Conservation (phyloP, 2,113 vertebrate genomes). For the Oreamnos americanus region DNA sequence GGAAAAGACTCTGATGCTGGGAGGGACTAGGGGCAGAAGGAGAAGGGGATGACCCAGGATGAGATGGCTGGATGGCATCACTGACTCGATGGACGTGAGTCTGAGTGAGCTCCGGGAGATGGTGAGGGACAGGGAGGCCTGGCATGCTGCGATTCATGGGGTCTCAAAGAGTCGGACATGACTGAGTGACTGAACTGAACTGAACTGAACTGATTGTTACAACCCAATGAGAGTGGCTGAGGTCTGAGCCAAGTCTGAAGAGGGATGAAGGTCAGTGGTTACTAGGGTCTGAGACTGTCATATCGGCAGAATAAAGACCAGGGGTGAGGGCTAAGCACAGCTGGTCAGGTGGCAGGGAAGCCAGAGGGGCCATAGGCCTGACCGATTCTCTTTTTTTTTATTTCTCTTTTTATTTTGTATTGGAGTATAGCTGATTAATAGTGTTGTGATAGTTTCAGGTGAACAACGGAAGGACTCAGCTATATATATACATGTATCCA, state of each 20-base stretch:
- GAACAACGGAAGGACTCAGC: background rate
- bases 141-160: too few species aligned
- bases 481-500: background rate
- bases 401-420: background rate
- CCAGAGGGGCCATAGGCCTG: background rate
- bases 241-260: background rate
- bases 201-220: background rate
- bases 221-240: background rate
- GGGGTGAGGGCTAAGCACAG: background rate
- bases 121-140: too few species aligned
- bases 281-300: background rate
- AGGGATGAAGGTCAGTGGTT: background rate
- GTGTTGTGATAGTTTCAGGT: background rate
- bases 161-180: too few species aligned
- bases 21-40: too few species aligned
- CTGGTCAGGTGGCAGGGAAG: background rate
- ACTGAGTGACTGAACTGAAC: too few species aligned
- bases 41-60: too few species aligned
- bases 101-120: too few species aligned
- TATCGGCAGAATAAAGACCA: background rate
- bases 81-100: too few species aligned
- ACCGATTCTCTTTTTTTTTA: background rate
- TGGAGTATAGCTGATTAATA: background rate
- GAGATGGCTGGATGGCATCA: too few species aligned
- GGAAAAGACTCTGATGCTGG: too few species aligned